phyloP scores from a whole-genome alignment of 2,113 vertebrate species.

The Hemiscyllium ocellatum region DNA sequence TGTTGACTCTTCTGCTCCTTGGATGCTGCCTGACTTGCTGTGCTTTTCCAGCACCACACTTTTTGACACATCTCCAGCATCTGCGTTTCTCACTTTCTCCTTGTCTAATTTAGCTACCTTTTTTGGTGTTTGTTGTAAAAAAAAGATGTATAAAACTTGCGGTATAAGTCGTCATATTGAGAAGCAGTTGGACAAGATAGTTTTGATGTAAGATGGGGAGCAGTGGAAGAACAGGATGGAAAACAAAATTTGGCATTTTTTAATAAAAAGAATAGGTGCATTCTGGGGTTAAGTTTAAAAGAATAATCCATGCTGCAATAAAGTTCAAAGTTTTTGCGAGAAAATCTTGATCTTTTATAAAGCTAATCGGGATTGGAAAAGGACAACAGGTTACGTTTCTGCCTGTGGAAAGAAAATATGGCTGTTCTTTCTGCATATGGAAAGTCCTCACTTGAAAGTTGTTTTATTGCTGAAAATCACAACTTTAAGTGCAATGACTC shows the following conservation, averaged over 20 bases:
- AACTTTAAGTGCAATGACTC: too few species aligned
- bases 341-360: background rate
- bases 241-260: background rate
- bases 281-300: background rate
- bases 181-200: background rate
- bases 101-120: background rate
- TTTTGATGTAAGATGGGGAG: background rate
- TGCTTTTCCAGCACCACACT: too few species aligned
- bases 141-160: background rate
- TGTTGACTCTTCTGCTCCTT: too few species aligned
- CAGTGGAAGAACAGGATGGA: background rate
- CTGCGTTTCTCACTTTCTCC: too few species aligned
- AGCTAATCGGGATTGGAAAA: background rate
- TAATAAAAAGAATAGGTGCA: background rate
- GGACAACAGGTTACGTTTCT: background rate
- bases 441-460: too few species aligned
- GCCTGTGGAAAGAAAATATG: too few species aligned
- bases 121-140: background rate
- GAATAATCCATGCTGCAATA: background rate
- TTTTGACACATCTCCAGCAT: too few species aligned
- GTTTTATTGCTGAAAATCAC: too few species aligned
- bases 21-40: too few species aligned
- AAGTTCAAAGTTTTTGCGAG: background rate
- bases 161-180: background rate
- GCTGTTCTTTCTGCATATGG: too few species aligned